Base-by-base conservation (phyloP, 2,797 vertebrate genomes). In the Myoxocephalus aenaeus region DNA sequence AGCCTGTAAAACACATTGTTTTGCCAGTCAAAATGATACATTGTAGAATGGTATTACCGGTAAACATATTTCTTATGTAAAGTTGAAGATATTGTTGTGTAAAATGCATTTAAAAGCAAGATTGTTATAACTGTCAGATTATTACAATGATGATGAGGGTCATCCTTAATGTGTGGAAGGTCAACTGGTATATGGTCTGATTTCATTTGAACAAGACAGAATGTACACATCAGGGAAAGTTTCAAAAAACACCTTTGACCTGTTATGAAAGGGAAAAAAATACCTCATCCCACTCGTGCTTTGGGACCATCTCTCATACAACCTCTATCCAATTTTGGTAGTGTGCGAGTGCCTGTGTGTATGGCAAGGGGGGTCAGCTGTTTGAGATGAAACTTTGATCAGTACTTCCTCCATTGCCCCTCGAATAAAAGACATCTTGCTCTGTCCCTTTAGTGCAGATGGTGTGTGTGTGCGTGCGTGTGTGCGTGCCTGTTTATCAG, bases 371-470 rank as follows among this genome's bases (percentile, higher is more conserved):
- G 3, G 61, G 48, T 7, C 38, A 27, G 36, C 57, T 20, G 65
- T 80, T 48, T 79, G 48, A 86, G 73, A 82, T 79, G 50, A 68
- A 74, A 79, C 63, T 84, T 73, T 78, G 79, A 87, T 86, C 77
- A 63, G 56, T 57, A 69, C 81, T 73, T 83, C 67, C 65, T 86
- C 79, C 71, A 61, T 40, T 57, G 64, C 46, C 59, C 66, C 77
- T 74, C 67, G 63, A 88, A 82, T 83, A 73, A 82, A 77, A 80
- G 36, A 79, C 69, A 80, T 78, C 54, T 77, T 70, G 40, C 61
- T 80, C 14, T 70, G 1, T 61, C 59, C 58, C 34, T 71, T 74
- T 27, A 59, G 59, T 51, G 58, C 20, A 73, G 63, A 59, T 46
- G 29, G 46, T 51, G 20, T 51, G 27, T 44, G 22, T 18, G 42